Evolutionary conservation across 2,113 vertebrate species (phyloP), one percentile per base, ranked within the genome.

Genomic region (Scopus umbretta): DNA sequence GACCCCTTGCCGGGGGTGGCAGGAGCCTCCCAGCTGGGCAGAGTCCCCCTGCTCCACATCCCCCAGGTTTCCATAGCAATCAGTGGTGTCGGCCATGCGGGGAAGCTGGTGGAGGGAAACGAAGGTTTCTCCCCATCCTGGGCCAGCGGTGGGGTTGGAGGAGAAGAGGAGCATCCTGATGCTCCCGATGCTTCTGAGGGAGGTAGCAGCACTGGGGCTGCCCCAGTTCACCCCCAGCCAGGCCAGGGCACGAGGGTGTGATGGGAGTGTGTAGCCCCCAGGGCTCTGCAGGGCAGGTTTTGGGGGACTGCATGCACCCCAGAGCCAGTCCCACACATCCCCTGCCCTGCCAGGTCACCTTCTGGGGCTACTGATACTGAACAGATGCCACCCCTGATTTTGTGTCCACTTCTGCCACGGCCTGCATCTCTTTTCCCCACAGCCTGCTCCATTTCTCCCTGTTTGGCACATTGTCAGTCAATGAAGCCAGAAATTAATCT

Each of bases 11-110:
- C 1, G 1, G n/a, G 67, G 47, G 20, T 23, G 20, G 15, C 4
- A 4, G 68, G 73, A 87, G 53, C 67, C 55, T 81, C 50, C 68
- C 3, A 4, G 47, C 21, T 52, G 49, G 75, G 71, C 79, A 91
- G 72, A 38, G 30, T 70, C 52, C 45, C 63, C 50, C n/a, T 34
- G 73, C 61, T 76, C 88, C 0, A 0, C 74, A 63, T 86, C 65
- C 78, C 26, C 17, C 0, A 1, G 47, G 94, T 97, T 97, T 96
- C 97, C 95, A 93, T 97, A 96, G 95, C 91, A 89, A 95, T 97
- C 16, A 0, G 30, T 53, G 73, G 86, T 95, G 80, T 85, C 86
- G 95, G 87, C 74, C 56, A 18, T 4, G 5, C 2, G 0, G 61
- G 67, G 38, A 92, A 89, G 63, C 32, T 8, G 11, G 0, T 22